Evolutionary conservation across 37 sponge, comb jelly and placozoan species (phyloP), one percentile per base, ranked within the genome.

Genomic region (Dysidea cf. avara): DNA sequence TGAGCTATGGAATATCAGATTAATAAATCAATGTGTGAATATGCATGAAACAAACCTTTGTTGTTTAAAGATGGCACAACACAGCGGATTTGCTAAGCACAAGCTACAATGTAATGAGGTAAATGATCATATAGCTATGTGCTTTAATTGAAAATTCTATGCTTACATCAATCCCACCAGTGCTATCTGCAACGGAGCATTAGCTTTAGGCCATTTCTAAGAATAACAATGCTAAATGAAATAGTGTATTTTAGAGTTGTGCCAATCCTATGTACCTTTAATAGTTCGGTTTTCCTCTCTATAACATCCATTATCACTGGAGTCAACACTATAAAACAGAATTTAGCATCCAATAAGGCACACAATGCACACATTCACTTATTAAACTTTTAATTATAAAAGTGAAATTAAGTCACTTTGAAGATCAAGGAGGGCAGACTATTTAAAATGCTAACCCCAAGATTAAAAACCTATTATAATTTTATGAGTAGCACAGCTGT

Each of bases 11-110:
- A n/a, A n/a, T n/a, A n/a, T n/a, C n/a, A n/a, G n/a, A n/a, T n/a
- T n/a, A n/a, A n/a, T n/a, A n/a, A n/a, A n/a, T n/a, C n/a, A n/a
- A n/a, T n/a, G n/a, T n/a, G n/a, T n/a, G n/a, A n/a, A n/a, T n/a
- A n/a, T n/a, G n/a, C n/a, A n/a, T n/a, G n/a, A n/a, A n/a, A n/a
- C n/a, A 53, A 52, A 94, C 87, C 94, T 94, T 39, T 83, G 63
- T 39, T 94, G 99, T 26, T 93, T 93, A 43, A 98, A 98, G 56
- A 98, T 63, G 3, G 99, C 99, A 83, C 99, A 98, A 53, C 96
- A 92, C 68, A 95, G 83, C 14, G 99, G 99, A 30, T 96, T 98
- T 12, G 96, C 90, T 54, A 92, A 89, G 11, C 77, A 73, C 61
- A 98, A 50, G 47, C 96, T 94, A 74, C 34, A 83, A 32, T 40